These are phyloP conservation scores for Coleophora flavipennella DNA, from an alignment of 2,888 invertebrate species.

Conservation along the genomic window DNA sequence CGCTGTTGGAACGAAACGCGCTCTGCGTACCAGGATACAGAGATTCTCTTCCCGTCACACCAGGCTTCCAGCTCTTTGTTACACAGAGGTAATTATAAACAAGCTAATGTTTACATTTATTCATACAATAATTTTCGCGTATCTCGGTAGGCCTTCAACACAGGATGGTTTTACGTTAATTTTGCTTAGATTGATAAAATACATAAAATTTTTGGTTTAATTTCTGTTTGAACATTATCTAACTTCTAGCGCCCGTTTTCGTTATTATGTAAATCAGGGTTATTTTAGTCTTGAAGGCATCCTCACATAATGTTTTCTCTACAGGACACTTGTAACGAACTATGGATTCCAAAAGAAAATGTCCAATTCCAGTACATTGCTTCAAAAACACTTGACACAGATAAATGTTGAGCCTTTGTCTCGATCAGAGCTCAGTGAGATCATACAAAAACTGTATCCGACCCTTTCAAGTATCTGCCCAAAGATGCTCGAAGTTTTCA, in stretches of 20 bases:
- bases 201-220: too few species aligned
- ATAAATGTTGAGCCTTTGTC: conserved; percentile 87
- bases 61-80: conserved; percentile 93
- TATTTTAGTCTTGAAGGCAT: not conserved
- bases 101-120: too few species aligned
- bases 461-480: conserved; percentile 79
- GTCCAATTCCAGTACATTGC: conserved; percentile 76
- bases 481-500: conserved; percentile 87
- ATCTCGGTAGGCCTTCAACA: too few species aligned
- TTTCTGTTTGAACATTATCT: too few species aligned
- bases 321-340: conserved; percentile 72
- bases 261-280: too few species aligned
- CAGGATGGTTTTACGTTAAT: too few species aligned
- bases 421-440: conserved; percentile 79
- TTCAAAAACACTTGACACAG: conserved; percentile 88
- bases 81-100: conserved; percentile 82
- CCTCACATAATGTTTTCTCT: conserved; percentile 19
- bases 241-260: too few species aligned
- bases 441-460: conserved; percentile 80
- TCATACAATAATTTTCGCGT: too few species aligned
- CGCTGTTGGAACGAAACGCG: conserved; percentile 86
- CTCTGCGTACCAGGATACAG: conserved; percentile 92
- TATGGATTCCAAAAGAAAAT: conserved; percentile 76
- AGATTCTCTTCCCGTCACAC: conserved; percentile 83
- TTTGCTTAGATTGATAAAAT: too few species aligned